These are phyloP conservation scores for Sympetrum striolatum DNA, from an alignment of 2,888 invertebrate genomes.

Conservation along the genomic window DNA sequence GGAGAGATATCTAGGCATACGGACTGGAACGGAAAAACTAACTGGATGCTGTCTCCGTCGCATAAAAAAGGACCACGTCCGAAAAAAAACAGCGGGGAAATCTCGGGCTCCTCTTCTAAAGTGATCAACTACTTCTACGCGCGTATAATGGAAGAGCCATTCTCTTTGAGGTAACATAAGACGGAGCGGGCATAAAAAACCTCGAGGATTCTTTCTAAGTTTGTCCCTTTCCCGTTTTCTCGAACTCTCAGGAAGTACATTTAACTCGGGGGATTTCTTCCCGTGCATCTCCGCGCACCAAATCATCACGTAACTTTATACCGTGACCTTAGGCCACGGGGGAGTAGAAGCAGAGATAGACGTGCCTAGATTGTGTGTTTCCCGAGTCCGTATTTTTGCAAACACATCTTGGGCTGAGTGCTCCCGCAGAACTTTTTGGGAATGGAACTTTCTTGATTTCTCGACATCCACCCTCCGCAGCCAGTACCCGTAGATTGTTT, in stretches of 20 bases:
- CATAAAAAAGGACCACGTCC: background rate
- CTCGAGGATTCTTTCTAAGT: background rate
- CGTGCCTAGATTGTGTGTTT: background rate
- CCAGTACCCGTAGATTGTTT: background rate
- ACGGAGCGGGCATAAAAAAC: background rate
- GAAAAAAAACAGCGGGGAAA: background rate
- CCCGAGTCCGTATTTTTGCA: background rate
- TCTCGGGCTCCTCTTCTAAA: background rate
- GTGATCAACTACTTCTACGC: slow-evolving; percentile 7
- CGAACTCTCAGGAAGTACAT: slow-evolving; percentile 21
- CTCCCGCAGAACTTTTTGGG: background rate
- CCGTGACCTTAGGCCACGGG: background rate
- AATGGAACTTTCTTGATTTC: background rate
- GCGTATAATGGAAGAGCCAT: slow-evolving; percentile 40
- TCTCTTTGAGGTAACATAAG: background rate
- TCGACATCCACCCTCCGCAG: background rate
- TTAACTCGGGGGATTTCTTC: slow-evolving; percentile 16
- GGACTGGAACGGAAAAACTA: too few species aligned
- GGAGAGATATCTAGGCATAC: background rate
- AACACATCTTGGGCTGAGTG: background rate
- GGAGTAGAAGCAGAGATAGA: background rate
- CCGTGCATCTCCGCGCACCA: background rate
- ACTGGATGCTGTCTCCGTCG: too few species aligned
- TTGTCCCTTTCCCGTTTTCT: background rate
- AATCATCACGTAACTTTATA: background rate